A percentile compares a stretch with the other conserved stretches of the same genome.
These are phyloP conservation scores for Cyprinodon brontotheroides DNA, from an alignment of 2,113 vertebrate genomes.

Conservation along the genomic window DNA sequence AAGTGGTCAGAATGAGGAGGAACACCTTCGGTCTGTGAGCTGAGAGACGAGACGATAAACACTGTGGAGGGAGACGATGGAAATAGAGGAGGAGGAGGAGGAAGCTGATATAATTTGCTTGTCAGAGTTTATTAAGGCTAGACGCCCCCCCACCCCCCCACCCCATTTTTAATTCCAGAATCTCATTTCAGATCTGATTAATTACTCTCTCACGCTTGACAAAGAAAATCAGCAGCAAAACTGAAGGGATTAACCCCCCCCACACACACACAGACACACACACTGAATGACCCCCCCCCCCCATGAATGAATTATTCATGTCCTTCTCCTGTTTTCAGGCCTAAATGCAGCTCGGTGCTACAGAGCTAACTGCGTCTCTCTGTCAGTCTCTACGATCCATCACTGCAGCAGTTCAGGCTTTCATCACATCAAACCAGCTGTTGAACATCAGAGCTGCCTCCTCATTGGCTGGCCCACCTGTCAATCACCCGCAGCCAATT, in stretches of 20 bases:
- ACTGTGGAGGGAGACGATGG: constrained; percentile 16
- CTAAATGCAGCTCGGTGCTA: constrained; percentile 24
- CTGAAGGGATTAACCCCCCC: constrained; percentile 59
- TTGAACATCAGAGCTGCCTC: too few species aligned
- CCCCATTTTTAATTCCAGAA: constrained; percentile 70
- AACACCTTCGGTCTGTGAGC: neutral
- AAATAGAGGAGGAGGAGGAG: constrained; percentile 55
- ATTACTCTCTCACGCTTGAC: constrained; percentile 75
- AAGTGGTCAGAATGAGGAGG: neutral
- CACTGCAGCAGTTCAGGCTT: too few species aligned
- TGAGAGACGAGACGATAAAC: neutral
- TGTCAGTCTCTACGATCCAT: neutral
- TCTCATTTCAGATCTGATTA: constrained; percentile 77
- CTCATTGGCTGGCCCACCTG: too few species aligned
- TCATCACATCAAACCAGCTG: too few species aligned
- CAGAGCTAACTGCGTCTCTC: neutral
- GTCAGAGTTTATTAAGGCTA: constrained; percentile 68
- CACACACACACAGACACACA: constrained; percentile 18
- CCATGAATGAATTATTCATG: constrained; percentile 61
- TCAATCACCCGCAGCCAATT: too few species aligned
- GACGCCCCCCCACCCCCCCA: constrained; percentile 30
- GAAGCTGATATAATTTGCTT: constrained; percentile 69
- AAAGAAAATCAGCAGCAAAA: constrained; percentile 71
- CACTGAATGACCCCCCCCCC: constrained; percentile 25
- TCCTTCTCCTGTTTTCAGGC: constrained; percentile 44